phyloP scores from a whole-genome alignment of 2,797 vertebrate species.

The Helarctos malayanus region DNA sequence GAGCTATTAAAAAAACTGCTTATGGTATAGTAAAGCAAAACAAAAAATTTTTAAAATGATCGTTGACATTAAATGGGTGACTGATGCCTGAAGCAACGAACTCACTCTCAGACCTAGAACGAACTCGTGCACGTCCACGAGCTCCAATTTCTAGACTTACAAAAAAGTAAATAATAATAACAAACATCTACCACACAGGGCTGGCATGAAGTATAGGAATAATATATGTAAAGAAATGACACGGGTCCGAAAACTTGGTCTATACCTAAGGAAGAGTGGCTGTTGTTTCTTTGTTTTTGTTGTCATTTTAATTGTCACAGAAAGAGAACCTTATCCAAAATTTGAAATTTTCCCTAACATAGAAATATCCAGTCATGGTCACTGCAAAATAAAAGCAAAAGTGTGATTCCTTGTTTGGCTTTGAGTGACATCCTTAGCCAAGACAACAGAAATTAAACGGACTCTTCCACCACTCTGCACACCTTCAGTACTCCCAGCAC shows the following conservation, averaged over 20 bases:
- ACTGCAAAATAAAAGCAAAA: constrained; percentile 72
- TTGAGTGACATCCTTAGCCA: constrained; percentile 48
- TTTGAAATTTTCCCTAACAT: constrained; percentile 56
- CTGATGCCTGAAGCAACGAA: not conserved
- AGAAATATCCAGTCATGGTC: constrained; percentile 66
- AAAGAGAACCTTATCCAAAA: constrained; percentile 64
- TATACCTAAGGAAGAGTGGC: not conserved
- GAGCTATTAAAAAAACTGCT: constrained; percentile 38
- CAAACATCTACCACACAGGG: not conserved
- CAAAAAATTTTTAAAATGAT: not conserved
- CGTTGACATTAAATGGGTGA: not conserved
- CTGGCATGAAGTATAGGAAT: not conserved
- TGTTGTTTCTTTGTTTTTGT: not conserved
- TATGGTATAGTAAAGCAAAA: constrained; percentile 30
- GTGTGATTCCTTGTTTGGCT: constrained; percentile 29
- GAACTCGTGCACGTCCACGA: not conserved
- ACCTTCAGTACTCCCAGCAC: not conserved
- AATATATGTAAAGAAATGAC: not conserved
- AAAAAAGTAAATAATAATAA: not conserved
- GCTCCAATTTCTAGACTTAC: not conserved
- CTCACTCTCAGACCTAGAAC: not conserved
- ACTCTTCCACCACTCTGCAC: not conserved
- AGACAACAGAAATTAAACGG: constrained; percentile 67
- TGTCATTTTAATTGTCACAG: not conserved
- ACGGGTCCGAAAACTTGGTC: not conserved